Evolutionary conservation across 2,797 vertebrate genomes (phyloP).

Genomic region (Xenops minutus): DNA sequence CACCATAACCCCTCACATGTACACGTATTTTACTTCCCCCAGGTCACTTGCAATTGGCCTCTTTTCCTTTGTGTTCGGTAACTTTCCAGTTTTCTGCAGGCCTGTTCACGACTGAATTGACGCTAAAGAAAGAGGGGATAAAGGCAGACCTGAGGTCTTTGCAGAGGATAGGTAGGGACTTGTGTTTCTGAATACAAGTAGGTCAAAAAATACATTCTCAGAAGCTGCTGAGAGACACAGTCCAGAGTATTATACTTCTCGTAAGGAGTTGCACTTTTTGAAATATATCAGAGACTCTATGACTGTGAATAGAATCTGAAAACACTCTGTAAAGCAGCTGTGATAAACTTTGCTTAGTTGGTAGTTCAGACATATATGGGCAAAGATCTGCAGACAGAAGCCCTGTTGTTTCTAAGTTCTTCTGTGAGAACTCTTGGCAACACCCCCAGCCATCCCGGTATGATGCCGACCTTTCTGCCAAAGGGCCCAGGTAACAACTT

Average conservation of each 20-base stretch:
- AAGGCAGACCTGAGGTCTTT: conserved; percentile 37
- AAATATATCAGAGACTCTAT: conserved; percentile 2
- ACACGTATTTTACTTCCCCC: background rate
- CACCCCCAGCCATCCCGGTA: background rate
- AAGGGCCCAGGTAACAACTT: background rate
- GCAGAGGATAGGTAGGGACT: background rate
- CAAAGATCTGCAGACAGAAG: background rate
- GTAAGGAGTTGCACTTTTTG: conserved; percentile 12
- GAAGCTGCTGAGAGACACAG: background rate
- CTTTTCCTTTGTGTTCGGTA: conserved; percentile 30
- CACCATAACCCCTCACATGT: background rate
- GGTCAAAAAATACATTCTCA: conserved; percentile 36
- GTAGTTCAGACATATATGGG: background rate
- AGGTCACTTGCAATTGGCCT: conserved; percentile 57
- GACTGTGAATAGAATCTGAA: conserved; percentile 1
- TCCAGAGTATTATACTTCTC: background rate
- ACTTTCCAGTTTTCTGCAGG: conserved; percentile 16
- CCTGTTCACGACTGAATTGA: conserved; percentile 28
- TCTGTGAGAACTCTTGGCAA: conserved; percentile 18
- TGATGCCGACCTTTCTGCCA: background rate
- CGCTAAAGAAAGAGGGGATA: conserved; percentile 11
- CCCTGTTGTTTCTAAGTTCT: background rate
- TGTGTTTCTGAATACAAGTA: background rate
- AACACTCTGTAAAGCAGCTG: conserved; percentile 16
- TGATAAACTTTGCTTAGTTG: conserved; percentile 13